Evolutionary conservation across 2,888 invertebrate genomes (phyloP).

Genomic region (Lasius fuliginosus): DNA sequence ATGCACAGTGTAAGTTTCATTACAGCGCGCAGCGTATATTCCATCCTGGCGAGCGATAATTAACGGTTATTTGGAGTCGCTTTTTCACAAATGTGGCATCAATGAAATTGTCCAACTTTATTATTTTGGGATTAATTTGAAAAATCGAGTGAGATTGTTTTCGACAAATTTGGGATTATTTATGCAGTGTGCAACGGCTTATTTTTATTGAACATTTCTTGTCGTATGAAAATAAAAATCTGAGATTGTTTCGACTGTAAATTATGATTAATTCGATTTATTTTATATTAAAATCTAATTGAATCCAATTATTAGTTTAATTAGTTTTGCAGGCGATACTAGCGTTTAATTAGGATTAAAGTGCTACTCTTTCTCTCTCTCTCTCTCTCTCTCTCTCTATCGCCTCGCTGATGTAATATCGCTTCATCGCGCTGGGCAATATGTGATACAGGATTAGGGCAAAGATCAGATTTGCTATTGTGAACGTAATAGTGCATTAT

Average conservation of each 20-base stretch:
- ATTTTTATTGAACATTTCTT: background rate
- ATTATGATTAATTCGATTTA: background rate
- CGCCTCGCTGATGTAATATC: slow-evolving; percentile 8
- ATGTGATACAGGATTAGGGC: background rate
- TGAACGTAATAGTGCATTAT: background rate
- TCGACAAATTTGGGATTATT: background rate
- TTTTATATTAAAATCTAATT: slow-evolving; percentile 10
- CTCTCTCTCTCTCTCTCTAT: background rate
- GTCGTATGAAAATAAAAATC: background rate
- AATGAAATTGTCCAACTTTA: background rate
- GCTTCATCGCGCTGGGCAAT: background rate
- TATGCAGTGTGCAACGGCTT: background rate
- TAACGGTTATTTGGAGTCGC: background rate
- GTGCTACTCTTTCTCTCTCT: background rate
- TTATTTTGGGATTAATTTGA: slow-evolving; percentile 14
- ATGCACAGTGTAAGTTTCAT: slow-evolving; percentile 18
- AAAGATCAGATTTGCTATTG: slow-evolving; percentile 10
- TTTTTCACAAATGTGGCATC: slow-evolving; percentile 8
- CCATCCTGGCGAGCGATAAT: slow-evolving; percentile 2
- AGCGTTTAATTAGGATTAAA: slow-evolving; percentile 33
- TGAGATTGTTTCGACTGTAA: background rate
- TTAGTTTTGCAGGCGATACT: slow-evolving; percentile 21
- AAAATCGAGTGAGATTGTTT: slow-evolving; percentile 8
- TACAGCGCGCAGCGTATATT: background rate
- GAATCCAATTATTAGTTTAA: slow-evolving; percentile 13